Conservation (phyloP, 2,888 invertebrate species). For the Orthosia gothica region DNA sequence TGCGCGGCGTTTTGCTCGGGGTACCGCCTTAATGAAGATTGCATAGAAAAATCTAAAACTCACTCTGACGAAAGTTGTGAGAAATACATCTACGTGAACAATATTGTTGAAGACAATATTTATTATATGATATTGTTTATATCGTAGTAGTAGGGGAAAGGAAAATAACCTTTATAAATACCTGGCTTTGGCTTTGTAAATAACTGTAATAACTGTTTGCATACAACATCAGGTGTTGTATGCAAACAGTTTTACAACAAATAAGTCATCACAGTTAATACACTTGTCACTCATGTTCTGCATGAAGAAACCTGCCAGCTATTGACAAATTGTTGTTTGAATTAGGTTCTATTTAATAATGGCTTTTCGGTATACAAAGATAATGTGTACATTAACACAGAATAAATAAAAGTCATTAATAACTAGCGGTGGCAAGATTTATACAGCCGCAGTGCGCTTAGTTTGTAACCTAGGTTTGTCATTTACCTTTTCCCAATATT, state of each 20-base stretch:
- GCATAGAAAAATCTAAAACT: no score
- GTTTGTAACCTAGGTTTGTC: neutral
- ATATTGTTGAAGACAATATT: no score
- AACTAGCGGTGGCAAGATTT: neutral
- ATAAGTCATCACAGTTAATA: neutral
- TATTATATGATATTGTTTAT: no score
- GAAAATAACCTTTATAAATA: neutral
- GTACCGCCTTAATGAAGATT: no score
- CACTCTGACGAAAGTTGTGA: no score
- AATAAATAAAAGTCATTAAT: no score
- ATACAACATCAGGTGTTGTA: neutral
- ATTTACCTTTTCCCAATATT: neutral
- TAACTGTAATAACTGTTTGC: no score
- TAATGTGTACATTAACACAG: neutral
- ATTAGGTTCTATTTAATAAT: neutral
- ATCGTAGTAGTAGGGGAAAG: no score
- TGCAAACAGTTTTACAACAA: conserved; percentile 6
- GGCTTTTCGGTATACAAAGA: neutral
- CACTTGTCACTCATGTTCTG: neutral
- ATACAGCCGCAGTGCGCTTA: neutral
- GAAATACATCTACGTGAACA: no score
- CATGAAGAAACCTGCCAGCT: neutral
- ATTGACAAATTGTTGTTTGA: neutral
- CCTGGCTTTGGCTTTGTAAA: no score
- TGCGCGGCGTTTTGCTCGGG: no score